Evolutionary conservation across 1,140 invertebrate genomes (phyloP), one percentile per base, ranked within the genome.

Genomic region (Drosophila truncata): DNA sequence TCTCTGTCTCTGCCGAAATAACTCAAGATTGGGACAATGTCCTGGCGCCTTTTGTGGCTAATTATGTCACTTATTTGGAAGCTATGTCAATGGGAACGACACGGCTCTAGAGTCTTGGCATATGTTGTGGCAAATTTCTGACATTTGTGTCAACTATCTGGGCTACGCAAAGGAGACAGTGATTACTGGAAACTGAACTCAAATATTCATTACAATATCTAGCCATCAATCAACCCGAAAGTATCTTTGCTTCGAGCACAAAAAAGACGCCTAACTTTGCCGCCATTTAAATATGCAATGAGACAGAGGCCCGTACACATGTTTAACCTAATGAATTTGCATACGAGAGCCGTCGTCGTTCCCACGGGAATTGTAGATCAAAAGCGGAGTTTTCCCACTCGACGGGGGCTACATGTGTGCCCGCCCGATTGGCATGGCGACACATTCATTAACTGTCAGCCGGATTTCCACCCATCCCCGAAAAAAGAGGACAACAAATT

Each of bases 271-370:
- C 13, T 18, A 42, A 60, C 67, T 35, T 72, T 72, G 9, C 39
- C 69, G 52, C 27, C 35, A 60, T 71, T 71, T 73, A 73, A 60
- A 60, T 73, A 73, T 60, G 54, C 52, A 52, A 72, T 60, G 67
- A 60, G 54, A 52, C 67, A 67, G 47, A n/a, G 25, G 18, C 42
- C 18, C 31, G 31, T 63, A 71, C 52, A 72, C 67, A 74, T 73
- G 70, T 73, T 77, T 77, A 77, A 37, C 54, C 64, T 55, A 77
- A 78, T 78, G 63, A 77, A 69, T 78, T 78, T 69, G 58, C 75
- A 78, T 77, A 44, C 31, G 50, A 49, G 23, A 74, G 59, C n/a
- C n/a, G n/a, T n/a, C n/a, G 49, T 13, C 25, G 69, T 60, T 60
- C 63, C 72, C 61, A 49, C 29, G 55, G 71, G 59, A 57, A 50